phyloP scores from a whole-genome alignment of 2,113 vertebrate genomes.

The Heterocephalus glaber region DNA sequence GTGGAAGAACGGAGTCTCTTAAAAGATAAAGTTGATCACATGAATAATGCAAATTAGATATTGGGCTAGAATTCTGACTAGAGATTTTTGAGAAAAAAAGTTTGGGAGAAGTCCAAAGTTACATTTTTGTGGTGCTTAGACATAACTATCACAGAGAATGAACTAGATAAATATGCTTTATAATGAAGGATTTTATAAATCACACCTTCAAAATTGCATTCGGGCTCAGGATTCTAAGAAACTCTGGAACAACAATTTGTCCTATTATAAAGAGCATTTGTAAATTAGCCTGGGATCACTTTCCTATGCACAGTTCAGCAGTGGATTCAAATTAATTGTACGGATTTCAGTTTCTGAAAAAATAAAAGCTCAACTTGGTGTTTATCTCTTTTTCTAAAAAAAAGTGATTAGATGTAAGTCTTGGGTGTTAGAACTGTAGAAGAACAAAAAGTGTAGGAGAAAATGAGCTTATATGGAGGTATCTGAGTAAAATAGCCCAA shows the following conservation, averaged over 20 bases:
- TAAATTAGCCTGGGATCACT: neutral
- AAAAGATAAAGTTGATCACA: neutral
- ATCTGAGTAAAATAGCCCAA: conserved; percentile 29
- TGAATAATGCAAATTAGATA: neutral
- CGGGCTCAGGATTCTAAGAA: neutral
- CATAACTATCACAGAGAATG: neutral
- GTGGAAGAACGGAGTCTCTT: neutral
- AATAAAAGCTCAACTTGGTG: conserved; percentile 67
- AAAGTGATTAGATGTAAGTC: conserved; percentile 76
- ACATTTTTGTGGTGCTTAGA: neutral
- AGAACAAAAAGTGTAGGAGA: conserved; percentile 63
- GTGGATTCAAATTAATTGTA: neutral
- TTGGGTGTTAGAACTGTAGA: conserved; percentile 73
- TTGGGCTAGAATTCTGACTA: neutral
- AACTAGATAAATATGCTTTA: neutral
- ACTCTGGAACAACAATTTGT: neutral
- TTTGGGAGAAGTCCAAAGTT: neutral
- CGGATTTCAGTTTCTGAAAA: conserved; percentile 67
- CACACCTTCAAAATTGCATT: neutral
- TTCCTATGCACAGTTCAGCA: neutral
- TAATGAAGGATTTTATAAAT: neutral
- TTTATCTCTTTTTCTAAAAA: conserved; percentile 61
- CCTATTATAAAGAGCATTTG: neutral
- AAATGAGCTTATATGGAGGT: conserved; percentile 39
- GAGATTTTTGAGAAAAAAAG: neutral